A percentile compares a stretch with the other conserved stretches of the same genome.
Evolutionary conservation across 2,113 vertebrate genomes (phyloP).

Genomic region (Coturnix japonica): DNA sequence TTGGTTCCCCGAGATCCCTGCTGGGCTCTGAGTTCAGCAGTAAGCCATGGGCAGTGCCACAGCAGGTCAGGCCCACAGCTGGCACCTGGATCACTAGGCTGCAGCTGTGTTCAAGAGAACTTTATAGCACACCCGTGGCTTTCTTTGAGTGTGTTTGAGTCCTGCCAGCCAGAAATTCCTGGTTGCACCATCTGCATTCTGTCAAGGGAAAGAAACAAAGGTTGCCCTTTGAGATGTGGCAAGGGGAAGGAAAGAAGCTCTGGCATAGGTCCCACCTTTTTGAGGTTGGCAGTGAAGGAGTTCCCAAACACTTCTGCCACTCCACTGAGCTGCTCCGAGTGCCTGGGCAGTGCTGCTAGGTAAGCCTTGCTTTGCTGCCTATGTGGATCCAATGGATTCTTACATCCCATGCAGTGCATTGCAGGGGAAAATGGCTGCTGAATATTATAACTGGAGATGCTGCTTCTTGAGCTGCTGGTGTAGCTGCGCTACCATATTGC

Average conservation of each 20-base stretch:
- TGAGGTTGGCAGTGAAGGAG: background rate
- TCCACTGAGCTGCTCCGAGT: background rate
- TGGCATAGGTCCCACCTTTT: background rate
- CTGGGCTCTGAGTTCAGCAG: background rate
- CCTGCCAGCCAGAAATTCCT: background rate
- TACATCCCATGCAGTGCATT: rapidly evolving
- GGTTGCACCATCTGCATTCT: background rate
- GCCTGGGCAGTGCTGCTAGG: background rate
- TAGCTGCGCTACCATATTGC: background rate
- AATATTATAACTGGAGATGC: background rate
- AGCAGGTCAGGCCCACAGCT: background rate
- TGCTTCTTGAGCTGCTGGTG: background rate
- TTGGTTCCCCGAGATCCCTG: background rate
- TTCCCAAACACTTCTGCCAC: background rate
- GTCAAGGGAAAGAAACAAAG: background rate
- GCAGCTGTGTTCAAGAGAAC: background rate
- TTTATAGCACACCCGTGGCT: background rate
- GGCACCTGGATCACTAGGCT: background rate
- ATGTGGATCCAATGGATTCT: background rate
- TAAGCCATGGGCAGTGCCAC: background rate
- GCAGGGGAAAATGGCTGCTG: background rate
- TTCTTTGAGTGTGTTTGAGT: background rate
- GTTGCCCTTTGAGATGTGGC: background rate
- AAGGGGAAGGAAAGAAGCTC: background rate
- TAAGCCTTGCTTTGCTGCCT: background rate